Evolutionary conservation across 2,113 vertebrate species (phyloP), one percentile per base, ranked within the genome.

Genomic region (Colistium nudipinnis): DNA sequence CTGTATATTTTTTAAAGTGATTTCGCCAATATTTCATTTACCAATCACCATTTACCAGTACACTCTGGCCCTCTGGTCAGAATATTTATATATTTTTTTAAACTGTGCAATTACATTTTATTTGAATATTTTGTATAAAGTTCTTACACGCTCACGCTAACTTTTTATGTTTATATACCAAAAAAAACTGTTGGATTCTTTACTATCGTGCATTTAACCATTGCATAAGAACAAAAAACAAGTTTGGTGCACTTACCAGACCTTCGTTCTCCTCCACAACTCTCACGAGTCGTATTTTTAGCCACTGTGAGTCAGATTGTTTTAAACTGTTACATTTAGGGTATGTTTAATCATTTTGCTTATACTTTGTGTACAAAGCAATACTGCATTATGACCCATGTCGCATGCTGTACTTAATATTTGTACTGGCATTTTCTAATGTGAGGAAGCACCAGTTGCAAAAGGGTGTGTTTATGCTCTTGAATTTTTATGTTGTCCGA

Each of bases 81-180:
- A 75, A 79, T 89, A 87, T 88, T 82, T 88, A 87, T 85, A 65
- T 74, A 55, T 14, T 73, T 71, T 83, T 78, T 64, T 80, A 87
- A 88, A 71, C 73, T 84, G 91, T 92, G 92, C 91, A 92, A 92
- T 92, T 81, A 39, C 49, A 62, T 76, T 72, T 74, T 80, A 62
- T 87, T 83, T 61, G 43, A 80, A 48, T 80, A 80, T 77, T 76
- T 85, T 89, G 69, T 88, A 62, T 80, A 83, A 69, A 66, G 39
- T 52, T 78, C 31, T 51, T 75, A 66, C 63, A 62, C 51, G 35
- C 41, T 74, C 70, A 56, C 70, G 53, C 35, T 82, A 33, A 87
- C 62, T 81, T 35, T 87, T 45, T 83, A 76, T 85, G 78, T 89
- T 88, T 88, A 82, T 85, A 90, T 88, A 87, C 88, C 91, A 89